Base-by-base conservation (phyloP, 2,113 vertebrate species). In the Ictidomys tridecemlineatus region DNA sequence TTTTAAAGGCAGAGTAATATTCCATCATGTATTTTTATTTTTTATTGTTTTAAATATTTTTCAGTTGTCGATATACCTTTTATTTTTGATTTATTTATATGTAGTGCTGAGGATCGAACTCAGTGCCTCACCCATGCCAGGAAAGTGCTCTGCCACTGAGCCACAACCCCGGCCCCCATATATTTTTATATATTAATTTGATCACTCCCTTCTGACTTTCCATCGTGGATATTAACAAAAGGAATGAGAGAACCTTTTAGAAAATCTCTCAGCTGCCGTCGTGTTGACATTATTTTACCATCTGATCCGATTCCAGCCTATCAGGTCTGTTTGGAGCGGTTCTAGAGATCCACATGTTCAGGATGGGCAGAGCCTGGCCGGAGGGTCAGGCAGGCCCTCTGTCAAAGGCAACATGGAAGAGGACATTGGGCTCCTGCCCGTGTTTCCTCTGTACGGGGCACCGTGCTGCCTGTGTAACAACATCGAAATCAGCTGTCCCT, bases 291-390 rank as follows among this genome's bases (percentile, higher is more conserved):
- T 28, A 63, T 63, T 70, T 87, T 86, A 34, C 42, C 11, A 2
- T 70, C 61, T 80, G 24, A 51, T 67, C 72, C 0, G 1, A 58
- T 69, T 18, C 39, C 14, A 8, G 45, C 22, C 53, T 26, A 11
- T 42, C 5, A 39, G 28, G 2, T 14, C 73, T 92, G 69, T 18
- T 22, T 73, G 24, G 32, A 24, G 45, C 3, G 8, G 61, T 9
- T 26, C 42, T 70, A 78, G 87, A 73, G 22, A 37, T 0, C 1
- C 2, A 0, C 18, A 0, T 3, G 4, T 11, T 6, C 37, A 4
- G 37, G 56, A 69, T 4, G 48, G 67, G 45, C 32, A 48, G 51
- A 72, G 30, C 20, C 8, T 45, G 45, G 1, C 45, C 45, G 1
- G 45, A 45, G 45, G 45, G 22, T 6, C 4, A 14, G 48, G 56